Percentiles rank a stretch among this genome's conserved stretches.
Conservation (phyloP, 2,113 vertebrate genomes). For the Mesocricetus auratus region DNA sequence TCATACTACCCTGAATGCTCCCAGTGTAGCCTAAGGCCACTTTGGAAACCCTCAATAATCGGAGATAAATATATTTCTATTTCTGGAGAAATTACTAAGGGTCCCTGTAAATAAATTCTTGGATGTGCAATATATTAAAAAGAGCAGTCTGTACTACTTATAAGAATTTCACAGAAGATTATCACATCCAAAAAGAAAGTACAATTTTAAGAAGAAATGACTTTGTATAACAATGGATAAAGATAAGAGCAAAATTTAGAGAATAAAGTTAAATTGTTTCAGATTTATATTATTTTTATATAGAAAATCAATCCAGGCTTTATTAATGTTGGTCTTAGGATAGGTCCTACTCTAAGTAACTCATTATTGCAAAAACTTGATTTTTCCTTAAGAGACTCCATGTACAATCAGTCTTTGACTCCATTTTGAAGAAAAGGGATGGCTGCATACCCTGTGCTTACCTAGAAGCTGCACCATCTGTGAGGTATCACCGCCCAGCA, state of each 20-base stretch:
- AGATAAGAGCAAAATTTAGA: neutral
- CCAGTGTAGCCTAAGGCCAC: neutral
- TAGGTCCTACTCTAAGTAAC: neutral
- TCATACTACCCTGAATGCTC: too few relatives aligned
- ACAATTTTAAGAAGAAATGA: neutral
- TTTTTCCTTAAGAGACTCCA: neutral
- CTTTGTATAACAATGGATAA: neutral
- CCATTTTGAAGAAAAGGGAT: neutral
- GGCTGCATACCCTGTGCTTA: neutral
- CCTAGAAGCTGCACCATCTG: neutral
- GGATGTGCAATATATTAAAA: neutral
- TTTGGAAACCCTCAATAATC: neutral
- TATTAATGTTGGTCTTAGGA: neutral
- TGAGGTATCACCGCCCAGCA: neutral
- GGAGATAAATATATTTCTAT: neutral
- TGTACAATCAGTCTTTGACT: neutral
- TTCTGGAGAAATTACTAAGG: neutral
- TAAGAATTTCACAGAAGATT: neutral
- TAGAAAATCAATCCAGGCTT: neutral
- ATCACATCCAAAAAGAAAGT: neutral
- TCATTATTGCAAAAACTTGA: neutral
- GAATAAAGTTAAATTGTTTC: neutral
- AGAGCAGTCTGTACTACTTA: neutral
- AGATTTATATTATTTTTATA: neutral
- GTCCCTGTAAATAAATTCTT: neutral